These are phyloP conservation scores for Campodea augens DNA, from an alignment of 1,140 invertebrate species.

Conservation along the genomic window DNA sequence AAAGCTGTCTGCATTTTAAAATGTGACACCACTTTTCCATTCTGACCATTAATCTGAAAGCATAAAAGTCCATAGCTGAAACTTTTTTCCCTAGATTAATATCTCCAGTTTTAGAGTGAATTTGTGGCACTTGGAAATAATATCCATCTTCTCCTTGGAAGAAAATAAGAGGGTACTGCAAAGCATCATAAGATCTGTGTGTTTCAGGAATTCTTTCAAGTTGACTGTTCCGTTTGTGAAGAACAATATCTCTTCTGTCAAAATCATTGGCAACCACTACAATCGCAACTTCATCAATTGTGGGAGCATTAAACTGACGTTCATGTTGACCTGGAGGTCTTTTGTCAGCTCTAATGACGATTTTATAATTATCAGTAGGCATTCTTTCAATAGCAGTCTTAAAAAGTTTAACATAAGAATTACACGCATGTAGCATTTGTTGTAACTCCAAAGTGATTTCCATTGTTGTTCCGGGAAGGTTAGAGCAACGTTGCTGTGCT, in stretches of 20 bases:
- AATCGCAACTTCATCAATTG: constrained; percentile 13
- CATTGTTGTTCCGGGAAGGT: neutral
- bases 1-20: constrained; percentile 17
- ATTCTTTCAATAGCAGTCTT: constrained; percentile 12
- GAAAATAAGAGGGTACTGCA: constrained; percentile 12
- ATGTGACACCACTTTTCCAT: constrained; percentile 15
- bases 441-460: constrained; percentile 10
- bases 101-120: neutral
- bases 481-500: neutral
- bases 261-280: constrained; percentile 11
- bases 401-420: constrained; percentile 11
- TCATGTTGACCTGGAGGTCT: constrained; percentile 7
- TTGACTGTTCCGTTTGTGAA: constrained; percentile 1
- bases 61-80: constrained; percentile 17
- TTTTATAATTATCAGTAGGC: constrained; percentile 6
- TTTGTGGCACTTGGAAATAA: constrained; percentile 7
- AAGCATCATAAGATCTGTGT: constrained; percentile 16
- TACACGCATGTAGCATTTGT: constrained; percentile 11
- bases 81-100: constrained; percentile 15
- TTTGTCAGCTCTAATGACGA: constrained; percentile 9
- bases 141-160: constrained; percentile 10
- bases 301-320: constrained; percentile 12
- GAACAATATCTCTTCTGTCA: constrained; percentile 5
- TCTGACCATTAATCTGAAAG: constrained; percentile 19
- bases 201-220: constrained; percentile 19